Evolutionary conservation across 2,113 vertebrate genomes (phyloP), one percentile per base, ranked within the genome.

Genomic region (Grantiella picta): DNA sequence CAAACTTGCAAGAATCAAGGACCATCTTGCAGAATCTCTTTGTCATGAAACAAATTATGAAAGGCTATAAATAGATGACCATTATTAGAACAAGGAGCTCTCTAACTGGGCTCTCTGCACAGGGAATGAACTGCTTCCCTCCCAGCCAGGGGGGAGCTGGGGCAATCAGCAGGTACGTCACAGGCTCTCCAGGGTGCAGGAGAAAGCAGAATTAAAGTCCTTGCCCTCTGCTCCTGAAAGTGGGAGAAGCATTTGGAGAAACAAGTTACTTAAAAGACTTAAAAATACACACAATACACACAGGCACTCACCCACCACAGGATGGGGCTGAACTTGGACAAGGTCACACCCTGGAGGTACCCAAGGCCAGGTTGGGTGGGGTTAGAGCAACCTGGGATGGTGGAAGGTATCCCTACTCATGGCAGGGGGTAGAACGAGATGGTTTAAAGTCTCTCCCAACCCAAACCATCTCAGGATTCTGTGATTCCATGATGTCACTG

Each of bases 61-160:
- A 86, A 70, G 70, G 50, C 93, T 95, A 95, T 96, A 95, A 94
- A 95, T 94, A 94, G 95, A 33, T 90, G 70, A 80, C 63, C 90
- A 91, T 70, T 93, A 89, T 73, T 70, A 92, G 70, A 95, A 75
- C 25, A 86, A 73, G 38, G 84, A 91, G 73, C 28, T 75, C 70
- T 82, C 50, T 87, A 82, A 85, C 53, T 82, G 57, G 86, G 73
- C 86, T 86, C 12, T 2, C 40, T 85, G 92, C 77, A 60, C 47
- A 31, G 81, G 83, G 93, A 89, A 75, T 60, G 91, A 79, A 17
- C 81, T 45, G 65, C 31, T 68, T 60, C 76, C 40, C 69, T 54
- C 10, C 12, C 27, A 16, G 71, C 63, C 57, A 68, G 36, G 29
- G 22, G 45, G 57, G 31, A 77, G 78, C 54, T 2, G 35, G 86